These are phyloP conservation scores for Charanyca ferruginea DNA, from an alignment of 2,888 invertebrate genomes.

Conservation along the genomic window DNA sequence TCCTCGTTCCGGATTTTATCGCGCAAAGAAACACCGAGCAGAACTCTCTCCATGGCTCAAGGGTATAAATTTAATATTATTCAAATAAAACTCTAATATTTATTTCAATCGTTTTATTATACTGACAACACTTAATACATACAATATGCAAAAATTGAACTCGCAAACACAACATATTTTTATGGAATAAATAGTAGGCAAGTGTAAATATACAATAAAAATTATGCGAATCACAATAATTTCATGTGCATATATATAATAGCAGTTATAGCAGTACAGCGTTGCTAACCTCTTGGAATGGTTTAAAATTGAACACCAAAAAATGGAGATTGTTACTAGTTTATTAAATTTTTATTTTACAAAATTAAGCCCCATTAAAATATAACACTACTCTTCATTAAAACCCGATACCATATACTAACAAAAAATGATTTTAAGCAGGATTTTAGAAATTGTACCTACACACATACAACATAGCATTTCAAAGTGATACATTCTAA, in stretches of 20 bases:
- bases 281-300: constrained; percentile 77
- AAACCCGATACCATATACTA: not conserved
- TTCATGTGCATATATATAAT: constrained; percentile 37
- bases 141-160: constrained; percentile 37
- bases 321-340: constrained; percentile 66
- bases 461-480: not conserved
- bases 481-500: constrained; percentile 28
- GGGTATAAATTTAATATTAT: too few relatives aligned
- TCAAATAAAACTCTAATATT: constrained; percentile 13
- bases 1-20: too few relatives aligned
- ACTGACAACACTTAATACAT: constrained; percentile 60
- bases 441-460: constrained; percentile 1
- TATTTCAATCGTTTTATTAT: constrained; percentile 62
- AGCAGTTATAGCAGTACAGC: constrained; percentile 51
- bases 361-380: constrained; percentile 66
- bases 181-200: constrained; percentile 54
- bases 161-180: constrained; percentile 54
- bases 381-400: constrained; percentile 19
- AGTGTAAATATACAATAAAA: constrained; percentile 49
- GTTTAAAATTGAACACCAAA: constrained; percentile 75
- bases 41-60: too few relatives aligned
- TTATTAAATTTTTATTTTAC: constrained; percentile 57
- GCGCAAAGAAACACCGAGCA: too few relatives aligned
- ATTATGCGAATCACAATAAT: constrained; percentile 67
- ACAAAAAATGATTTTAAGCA: not conserved